These are phyloP conservation scores for Drosophila crucigera DNA, from an alignment of 2,888 invertebrate species.

Conservation along the genomic window DNA sequence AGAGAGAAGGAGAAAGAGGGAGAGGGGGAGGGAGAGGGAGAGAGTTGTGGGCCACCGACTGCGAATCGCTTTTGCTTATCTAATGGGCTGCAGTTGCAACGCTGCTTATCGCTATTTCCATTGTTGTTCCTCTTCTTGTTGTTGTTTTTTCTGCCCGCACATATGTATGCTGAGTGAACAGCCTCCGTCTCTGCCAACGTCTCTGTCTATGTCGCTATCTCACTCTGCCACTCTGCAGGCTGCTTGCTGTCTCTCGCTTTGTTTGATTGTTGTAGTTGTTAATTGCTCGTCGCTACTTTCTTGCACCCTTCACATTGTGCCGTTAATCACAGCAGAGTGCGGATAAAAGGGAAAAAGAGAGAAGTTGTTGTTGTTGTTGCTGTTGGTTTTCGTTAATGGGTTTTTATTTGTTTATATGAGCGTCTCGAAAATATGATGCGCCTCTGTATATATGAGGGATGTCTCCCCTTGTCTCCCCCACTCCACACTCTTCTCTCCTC, in stretches of 20 bases:
- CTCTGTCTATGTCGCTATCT: neutral
- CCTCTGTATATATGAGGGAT: slow-evolving; percentile 51
- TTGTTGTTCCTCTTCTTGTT: slow-evolving; percentile 40
- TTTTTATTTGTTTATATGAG: slow-evolving; percentile 77
- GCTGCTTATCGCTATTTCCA: slow-evolving; percentile 40
- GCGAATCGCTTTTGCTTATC: slow-evolving; percentile 62
- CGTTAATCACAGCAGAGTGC: slow-evolving; percentile 57
- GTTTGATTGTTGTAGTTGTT: slow-evolving; percentile 75
- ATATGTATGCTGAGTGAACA: slow-evolving; percentile 23
- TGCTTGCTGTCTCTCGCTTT: slow-evolving; percentile 30
- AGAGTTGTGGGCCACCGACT: slow-evolving; percentile 41
- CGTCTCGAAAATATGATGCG: slow-evolving; percentile 64
- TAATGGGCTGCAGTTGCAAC: slow-evolving; percentile 57
- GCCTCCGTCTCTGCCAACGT: slow-evolving; percentile 4
- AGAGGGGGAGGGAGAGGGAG: neutral
- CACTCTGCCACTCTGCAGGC: slow-evolving; percentile 13
- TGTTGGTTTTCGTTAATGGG: slow-evolving; percentile 75
- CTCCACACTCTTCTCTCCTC: neutral
- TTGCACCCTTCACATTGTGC: slow-evolving; percentile 65
- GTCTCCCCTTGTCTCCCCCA: slow-evolving; percentile 8
- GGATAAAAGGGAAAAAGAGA: slow-evolving; percentile 6
- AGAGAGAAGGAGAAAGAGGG: neutral
- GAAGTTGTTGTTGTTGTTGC: slow-evolving; percentile 49
- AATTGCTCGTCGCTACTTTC: slow-evolving; percentile 79
- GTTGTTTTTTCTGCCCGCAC: slow-evolving; percentile 54